Evolutionary conservation across 2,888 invertebrate species (phyloP).

Genomic region (Orchesella flavescens): DNA sequence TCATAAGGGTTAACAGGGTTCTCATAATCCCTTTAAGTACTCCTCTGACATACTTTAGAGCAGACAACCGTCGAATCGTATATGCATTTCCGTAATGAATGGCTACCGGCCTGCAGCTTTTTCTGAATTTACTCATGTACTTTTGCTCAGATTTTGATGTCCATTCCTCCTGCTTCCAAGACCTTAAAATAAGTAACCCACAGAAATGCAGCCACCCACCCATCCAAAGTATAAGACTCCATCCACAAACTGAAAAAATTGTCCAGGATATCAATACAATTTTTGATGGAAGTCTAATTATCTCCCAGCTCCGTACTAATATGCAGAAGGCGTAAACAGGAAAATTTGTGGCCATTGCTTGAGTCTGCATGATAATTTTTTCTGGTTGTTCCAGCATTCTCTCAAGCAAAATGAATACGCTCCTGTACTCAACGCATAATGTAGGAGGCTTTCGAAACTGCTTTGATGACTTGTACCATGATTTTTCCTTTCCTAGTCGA

Average conservation of each 20-base stretch:
- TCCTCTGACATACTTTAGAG: neutral
- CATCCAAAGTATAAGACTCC: neutral
- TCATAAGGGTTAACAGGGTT: neutral
- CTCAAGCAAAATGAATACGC: neutral
- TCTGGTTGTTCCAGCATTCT: neutral
- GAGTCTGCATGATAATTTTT: too few species aligned
- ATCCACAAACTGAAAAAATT: neutral
- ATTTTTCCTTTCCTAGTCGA: neutral
- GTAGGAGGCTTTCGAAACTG: neutral
- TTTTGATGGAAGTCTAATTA: too few species aligned
- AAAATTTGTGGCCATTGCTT: too few species aligned
- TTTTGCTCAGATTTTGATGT: neutral
- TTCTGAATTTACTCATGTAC: slow-evolving; percentile 4
- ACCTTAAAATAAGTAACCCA: neutral
- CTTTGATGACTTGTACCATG: neutral
- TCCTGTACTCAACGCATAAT: slow-evolving; percentile 7
- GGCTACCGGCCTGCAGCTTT: neutral
- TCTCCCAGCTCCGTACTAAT: too few species aligned
- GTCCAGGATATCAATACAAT: neutral
- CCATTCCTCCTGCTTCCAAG: neutral
- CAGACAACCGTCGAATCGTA: neutral
- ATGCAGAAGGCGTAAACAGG: too few species aligned
- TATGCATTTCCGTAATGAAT: neutral
- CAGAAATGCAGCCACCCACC: neutral
- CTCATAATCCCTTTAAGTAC: neutral